Conservation (phyloP, 2,113 vertebrate genomes). For the human (Homo sapiens) region DNA sequence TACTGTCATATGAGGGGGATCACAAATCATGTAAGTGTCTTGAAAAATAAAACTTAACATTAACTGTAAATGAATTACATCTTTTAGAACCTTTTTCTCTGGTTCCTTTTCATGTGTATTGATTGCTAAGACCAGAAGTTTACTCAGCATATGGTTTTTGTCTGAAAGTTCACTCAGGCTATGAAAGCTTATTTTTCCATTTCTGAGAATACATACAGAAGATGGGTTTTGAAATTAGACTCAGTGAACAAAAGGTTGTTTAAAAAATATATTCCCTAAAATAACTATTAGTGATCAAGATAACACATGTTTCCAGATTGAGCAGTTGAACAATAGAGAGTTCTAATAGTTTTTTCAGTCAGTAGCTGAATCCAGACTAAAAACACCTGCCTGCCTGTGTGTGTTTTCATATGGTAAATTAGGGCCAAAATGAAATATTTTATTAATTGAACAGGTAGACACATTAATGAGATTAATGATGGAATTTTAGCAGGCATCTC, state of each 20-base stretch:
- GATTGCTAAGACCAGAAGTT: background rate
- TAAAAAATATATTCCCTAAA: background rate
- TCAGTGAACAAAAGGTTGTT: background rate
- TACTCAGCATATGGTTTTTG: background rate
- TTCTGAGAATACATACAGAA: background rate
- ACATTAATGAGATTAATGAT: background rate
- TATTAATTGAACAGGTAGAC: background rate
- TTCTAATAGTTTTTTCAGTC: slow-evolving; percentile 9
- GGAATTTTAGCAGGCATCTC: background rate
- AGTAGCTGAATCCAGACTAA: background rate
- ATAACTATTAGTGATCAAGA: background rate
- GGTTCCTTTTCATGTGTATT: background rate
- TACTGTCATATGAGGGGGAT: background rate
- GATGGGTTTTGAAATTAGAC: background rate
- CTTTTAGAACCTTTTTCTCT: background rate
- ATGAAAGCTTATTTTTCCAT: background rate
- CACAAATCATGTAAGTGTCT: slow-evolving; percentile 6
- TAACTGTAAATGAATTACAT: background rate
- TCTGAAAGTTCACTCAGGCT: background rate
- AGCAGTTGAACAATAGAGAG: background rate
- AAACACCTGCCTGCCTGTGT: background rate
- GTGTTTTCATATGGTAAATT: background rate
- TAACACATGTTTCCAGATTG: slow-evolving; percentile 30
- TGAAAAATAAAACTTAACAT: background rate
- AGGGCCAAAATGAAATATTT: slow-evolving; percentile 8